These are phyloP conservation scores for Thunnus thynnus DNA, from an alignment of 2,113 vertebrate genomes.

Conservation along the genomic window DNA sequence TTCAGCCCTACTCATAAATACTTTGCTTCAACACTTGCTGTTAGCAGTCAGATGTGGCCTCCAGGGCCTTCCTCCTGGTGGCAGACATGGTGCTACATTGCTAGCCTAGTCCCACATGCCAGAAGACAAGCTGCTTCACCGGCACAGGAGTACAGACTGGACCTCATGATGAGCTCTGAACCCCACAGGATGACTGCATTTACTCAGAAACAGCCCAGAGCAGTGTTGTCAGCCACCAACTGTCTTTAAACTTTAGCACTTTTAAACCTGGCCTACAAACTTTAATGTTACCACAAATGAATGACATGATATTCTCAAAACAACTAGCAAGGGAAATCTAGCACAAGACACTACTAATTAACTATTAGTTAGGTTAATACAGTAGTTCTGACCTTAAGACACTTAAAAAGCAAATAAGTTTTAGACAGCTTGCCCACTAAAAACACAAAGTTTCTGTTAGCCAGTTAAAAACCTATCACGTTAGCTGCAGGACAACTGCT, in stretches of 20 bases:
- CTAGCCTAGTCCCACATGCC: slow-evolving; percentile 64
- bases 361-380: not conserved
- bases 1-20: not conserved
- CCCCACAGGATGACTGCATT: not conserved
- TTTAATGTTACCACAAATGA: not conserved
- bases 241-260: slow-evolving; percentile 17
- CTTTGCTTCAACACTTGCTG: slow-evolving; percentile 21
- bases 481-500: not conserved
- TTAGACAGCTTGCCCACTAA: slow-evolving; percentile 4
- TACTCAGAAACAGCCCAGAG: not conserved
- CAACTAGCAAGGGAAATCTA: not conserved
- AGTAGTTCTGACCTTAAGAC: not conserved
- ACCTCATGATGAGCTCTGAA: not conserved
- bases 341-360: not conserved
- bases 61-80: slow-evolving; percentile 62
- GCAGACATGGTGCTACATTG: slow-evolving; percentile 62
- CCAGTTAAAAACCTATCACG: not conserved
- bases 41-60: slow-evolving; percentile 57
- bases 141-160: slow-evolving; percentile 12
- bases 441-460: not conserved
- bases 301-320: not conserved
- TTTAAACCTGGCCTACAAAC: not conserved
- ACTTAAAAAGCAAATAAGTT: not conserved
- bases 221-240: not conserved
- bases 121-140: slow-evolving; percentile 35